Percentiles rank a stretch among this genome's conserved stretches.
These are phyloP conservation scores for Atta texana DNA, from an alignment of 1,140 invertebrate genomes.

Conservation along the genomic window DNA sequence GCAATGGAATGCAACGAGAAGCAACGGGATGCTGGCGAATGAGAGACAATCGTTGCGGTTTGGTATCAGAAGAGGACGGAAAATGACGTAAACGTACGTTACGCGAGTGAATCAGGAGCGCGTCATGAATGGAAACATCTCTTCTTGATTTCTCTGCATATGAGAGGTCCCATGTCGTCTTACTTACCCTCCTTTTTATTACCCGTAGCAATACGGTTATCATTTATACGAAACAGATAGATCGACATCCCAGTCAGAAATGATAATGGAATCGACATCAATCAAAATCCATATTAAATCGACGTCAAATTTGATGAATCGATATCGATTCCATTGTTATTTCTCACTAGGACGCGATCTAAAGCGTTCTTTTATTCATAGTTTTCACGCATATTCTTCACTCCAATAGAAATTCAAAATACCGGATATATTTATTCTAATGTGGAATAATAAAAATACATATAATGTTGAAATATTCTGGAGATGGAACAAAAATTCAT, in stretches of 20 bases:
- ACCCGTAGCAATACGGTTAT: not conserved
- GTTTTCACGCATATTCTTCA: not conserved
- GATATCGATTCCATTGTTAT: too few relatives aligned
- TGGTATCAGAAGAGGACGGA: slow-evolving; percentile 19
- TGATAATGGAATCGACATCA: too few relatives aligned
- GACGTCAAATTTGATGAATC: too few relatives aligned
- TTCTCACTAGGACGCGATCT: not conserved
- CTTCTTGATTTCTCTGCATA: not conserved
- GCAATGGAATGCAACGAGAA: not conserved
- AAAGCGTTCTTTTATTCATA: not conserved
- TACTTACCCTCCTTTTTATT: slow-evolving; percentile 7
- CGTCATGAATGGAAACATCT: slow-evolving; percentile 52
- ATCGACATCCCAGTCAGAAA: not conserved
- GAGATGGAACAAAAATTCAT: too few relatives aligned
- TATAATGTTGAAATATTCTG: too few relatives aligned
- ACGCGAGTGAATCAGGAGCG: slow-evolving; percentile 10
- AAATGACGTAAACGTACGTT: slow-evolving; percentile 31
- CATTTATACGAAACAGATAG: not conserved
- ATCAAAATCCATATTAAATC: too few relatives aligned
- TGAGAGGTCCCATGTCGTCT: slow-evolving; percentile 1
- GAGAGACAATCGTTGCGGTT: not conserved
- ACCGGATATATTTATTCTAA: not conserved
- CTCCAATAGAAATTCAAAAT: not conserved
- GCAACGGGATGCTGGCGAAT: too few relatives aligned
- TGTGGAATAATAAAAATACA: not conserved